phyloP scores from a whole-genome alignment of 2,797 vertebrate species.

The Denticeps clupeoides region DNA sequence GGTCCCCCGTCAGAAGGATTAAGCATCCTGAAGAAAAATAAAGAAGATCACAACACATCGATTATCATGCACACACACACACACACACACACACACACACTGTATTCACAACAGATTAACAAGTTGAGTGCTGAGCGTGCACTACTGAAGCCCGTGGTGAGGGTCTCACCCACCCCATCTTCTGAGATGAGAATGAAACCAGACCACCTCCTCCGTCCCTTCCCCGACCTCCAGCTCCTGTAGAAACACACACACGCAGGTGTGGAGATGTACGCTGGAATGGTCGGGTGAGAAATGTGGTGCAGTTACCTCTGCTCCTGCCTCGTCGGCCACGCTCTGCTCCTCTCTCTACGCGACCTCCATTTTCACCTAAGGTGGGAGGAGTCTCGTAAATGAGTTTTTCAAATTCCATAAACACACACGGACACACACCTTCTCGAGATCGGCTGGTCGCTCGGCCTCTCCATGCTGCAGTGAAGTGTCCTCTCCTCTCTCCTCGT shows the following conservation, averaged over 20 bases:
- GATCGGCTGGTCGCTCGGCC: constrained; percentile 74
- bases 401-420: not conserved
- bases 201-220: constrained; percentile 78
- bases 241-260: not conserved
- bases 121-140: not conserved
- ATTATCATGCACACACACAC: constrained; percentile 1
- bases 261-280: not conserved
- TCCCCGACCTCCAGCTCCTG: constrained; percentile 71
- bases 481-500: constrained; percentile 77
- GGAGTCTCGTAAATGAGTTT: no score
- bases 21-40: constrained; percentile 66
- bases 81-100: not conserved
- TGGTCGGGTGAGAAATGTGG: not conserved
- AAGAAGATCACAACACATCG: constrained; percentile 23
- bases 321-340: constrained; percentile 78
- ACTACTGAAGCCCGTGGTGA: no score
- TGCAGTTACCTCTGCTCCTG: constrained; percentile 75
- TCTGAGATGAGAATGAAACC: constrained; percentile 80
- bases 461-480: constrained; percentile 69
- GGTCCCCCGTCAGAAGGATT: constrained; percentile 82
- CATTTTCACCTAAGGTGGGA: no score
- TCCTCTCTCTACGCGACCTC: constrained; percentile 73
- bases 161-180: constrained; percentile 79
- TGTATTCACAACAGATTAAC: not conserved
- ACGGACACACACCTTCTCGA: constrained; percentile 65